Evolutionary conservation across 2,888 invertebrate genomes (phyloP), one percentile per base, ranked within the genome.

Genomic region (Cyclophora albipunctata): DNA sequence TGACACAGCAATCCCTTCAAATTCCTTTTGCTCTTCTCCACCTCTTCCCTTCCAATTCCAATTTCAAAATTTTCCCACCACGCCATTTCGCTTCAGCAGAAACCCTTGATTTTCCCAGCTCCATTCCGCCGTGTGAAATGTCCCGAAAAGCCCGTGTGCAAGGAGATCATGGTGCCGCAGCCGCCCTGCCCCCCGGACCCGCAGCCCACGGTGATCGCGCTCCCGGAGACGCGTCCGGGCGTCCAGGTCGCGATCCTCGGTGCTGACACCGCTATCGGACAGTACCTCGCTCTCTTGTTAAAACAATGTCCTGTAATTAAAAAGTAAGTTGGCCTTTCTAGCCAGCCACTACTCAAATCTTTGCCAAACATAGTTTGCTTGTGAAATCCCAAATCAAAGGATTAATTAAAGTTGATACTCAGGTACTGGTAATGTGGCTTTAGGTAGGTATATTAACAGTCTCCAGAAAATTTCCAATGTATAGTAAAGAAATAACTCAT

Each of bases 261-360:
- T 2, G 91, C 89, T 3, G 84, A 89, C 59, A 88, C 89, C 1
- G 73, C 75, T 6, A 69, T 90, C 50, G 91, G 91, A 0, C 85
- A 86, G 52, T 82, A 84, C 35, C 67, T 88, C 3, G 76, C 90
- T 3, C 69, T 91, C 43, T 64, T 91, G 42, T 70, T 91, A 2
- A 91, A 91, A 64, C 90, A 91, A 58, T 90, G 91, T 58, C 82
- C 90, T 2, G 76, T 75, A 55, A 75, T 87, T 47, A 84, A 80
- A 52, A 82, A 81, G 86, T 87, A 63, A 82, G 84, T 73, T 48
- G 5, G 43, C 40, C 44, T 45, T 34, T 54, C 53, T 49, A 20
- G 20, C 20, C 20, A 20, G 20, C 20, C 20, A 20, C 20, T 20
- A 20, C 20, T 20, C 2, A 20, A 20, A 20, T 20, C 43, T 43